phyloP scores from a whole-genome alignment of 2,113 vertebrate genomes.

The Antechinus flavipes region DNA sequence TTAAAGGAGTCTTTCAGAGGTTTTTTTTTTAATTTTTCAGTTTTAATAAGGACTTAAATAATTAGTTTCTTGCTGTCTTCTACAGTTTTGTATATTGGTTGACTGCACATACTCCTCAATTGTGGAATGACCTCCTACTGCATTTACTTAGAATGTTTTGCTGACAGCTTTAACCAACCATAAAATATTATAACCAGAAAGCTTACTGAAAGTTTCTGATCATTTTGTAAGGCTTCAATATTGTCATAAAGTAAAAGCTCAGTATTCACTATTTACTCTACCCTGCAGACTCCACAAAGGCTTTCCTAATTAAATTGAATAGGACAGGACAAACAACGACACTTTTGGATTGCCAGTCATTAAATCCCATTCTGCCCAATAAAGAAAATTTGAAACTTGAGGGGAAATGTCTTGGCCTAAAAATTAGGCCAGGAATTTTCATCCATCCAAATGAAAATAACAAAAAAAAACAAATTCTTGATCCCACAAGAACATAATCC shows the following conservation, averaged over 20 bases:
- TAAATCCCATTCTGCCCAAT: conserved; percentile 71
- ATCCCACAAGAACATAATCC: background rate
- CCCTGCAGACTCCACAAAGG: conserved; percentile 54
- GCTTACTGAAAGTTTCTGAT: conserved; percentile 55
- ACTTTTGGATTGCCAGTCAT: conserved; percentile 79
- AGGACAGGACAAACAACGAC: conserved; percentile 56
- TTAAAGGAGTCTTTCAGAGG: background rate
- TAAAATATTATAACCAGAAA: conserved; percentile 62
- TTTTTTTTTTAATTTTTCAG: background rate
- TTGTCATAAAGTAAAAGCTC: conserved; percentile 56
- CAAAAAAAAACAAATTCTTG: background rate
- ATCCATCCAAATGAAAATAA: conserved; percentile 60
- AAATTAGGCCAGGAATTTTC: conserved; percentile 70
- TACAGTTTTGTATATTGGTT: background rate
- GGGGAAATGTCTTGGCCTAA: conserved; percentile 64
- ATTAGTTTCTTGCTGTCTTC: background rate
- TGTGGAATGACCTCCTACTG: conserved; percentile 42
- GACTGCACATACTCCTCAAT: conserved; percentile 22
- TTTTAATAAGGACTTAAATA: conserved; percentile 37
- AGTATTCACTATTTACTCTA: conserved; percentile 17
- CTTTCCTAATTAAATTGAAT: conserved; percentile 71
- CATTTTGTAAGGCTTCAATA: conserved; percentile 54
- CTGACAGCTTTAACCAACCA: conserved; percentile 78
- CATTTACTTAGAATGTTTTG: conserved; percentile 53
- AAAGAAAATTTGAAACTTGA: conserved; percentile 64